Conservation (phyloP, 2,113 vertebrate species). For the Ivindomyrus marchei region DNA sequence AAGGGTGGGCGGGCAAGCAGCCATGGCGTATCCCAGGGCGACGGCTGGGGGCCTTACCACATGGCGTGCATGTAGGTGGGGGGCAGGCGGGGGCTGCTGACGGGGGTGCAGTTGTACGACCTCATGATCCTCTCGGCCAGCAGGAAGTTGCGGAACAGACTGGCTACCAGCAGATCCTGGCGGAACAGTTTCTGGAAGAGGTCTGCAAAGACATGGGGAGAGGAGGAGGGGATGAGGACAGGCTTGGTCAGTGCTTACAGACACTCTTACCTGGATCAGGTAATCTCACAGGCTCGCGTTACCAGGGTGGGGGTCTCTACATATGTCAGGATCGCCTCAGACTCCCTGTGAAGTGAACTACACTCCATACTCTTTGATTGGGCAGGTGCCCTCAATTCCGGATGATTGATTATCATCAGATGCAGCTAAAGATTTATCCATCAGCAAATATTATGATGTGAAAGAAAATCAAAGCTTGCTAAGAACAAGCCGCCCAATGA, state of each 20-base stretch:
- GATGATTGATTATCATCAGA: slow-evolving; percentile 49
- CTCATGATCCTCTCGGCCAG: slow-evolving; percentile 95
- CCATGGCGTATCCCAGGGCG: not conserved
- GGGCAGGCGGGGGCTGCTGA: slow-evolving; percentile 91
- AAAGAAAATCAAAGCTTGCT: not conserved
- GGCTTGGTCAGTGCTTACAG: slow-evolving; percentile 6
- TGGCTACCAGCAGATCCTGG: slow-evolving; percentile 93
- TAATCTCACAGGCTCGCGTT: slow-evolving; percentile 15
- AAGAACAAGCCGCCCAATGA: not conserved
- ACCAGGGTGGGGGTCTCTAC: slow-evolving; percentile 26
- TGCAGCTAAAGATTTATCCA: slow-evolving; percentile 44
- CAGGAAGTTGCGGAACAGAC: slow-evolving; percentile 91
- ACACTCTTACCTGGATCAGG: not conserved
- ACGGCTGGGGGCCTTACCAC: slow-evolving; percentile 72
- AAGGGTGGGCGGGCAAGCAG: not conserved
- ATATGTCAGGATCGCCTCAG: slow-evolving; percentile 27
- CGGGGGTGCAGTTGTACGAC: slow-evolving; percentile 93
- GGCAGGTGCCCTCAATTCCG: slow-evolving; percentile 38
- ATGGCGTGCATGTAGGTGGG: slow-evolving; percentile 98
- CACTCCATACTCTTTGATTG: slow-evolving; percentile 36
- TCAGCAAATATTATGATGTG: slow-evolving; percentile 35
- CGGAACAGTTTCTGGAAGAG: slow-evolving; percentile 97
- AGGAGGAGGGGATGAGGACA: not conserved
- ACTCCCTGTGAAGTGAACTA: slow-evolving; percentile 12
- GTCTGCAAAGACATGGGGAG: slow-evolving; percentile 58